Conservation (phyloP, 2,888 invertebrate genomes). For the Subacronicta megacephala region DNA sequence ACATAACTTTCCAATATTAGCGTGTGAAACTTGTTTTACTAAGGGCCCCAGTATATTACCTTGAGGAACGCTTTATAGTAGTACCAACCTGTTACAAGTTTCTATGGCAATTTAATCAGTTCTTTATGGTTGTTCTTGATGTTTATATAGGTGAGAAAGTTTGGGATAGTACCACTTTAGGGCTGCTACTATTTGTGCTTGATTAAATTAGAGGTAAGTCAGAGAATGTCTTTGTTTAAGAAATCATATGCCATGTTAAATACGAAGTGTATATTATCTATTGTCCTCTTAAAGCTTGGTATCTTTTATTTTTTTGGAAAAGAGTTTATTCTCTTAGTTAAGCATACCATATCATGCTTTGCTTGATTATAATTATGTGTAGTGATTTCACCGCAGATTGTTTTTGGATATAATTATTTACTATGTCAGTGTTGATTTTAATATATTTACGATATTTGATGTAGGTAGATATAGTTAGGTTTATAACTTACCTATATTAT, state of each 20-base stretch:
- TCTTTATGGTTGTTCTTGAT: slow-evolving; percentile 35
- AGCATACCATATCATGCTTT: too few relatives aligned
- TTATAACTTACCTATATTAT: too few relatives aligned
- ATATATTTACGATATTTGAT: too few relatives aligned
- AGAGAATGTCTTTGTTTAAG: background rate
- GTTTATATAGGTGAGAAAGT: slow-evolving; percentile 31
- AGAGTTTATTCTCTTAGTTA: too few relatives aligned
- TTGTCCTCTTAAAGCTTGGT: too few relatives aligned
- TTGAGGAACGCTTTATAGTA: slow-evolving; percentile 42
- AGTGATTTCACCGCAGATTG: too few relatives aligned
- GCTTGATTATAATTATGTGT: too few relatives aligned
- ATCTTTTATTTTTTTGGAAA: too few relatives aligned
- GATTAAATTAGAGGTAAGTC: background rate
- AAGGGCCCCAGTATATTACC: slow-evolving; percentile 48
- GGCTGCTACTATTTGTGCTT: slow-evolving; percentile 2
- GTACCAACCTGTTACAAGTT: slow-evolving; percentile 42
- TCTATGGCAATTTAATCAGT: slow-evolving; percentile 48
- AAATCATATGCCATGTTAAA: slow-evolving; percentile 9
- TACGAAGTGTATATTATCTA: too few relatives aligned
- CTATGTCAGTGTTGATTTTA: too few relatives aligned
- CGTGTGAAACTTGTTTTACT: slow-evolving; percentile 33
- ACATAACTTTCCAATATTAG: slow-evolving; percentile 47
- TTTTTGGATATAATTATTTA: too few relatives aligned
- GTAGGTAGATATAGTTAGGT: too few relatives aligned
- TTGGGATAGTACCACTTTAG: slow-evolving; percentile 11